Percentiles rank a stretch among this genome's conserved stretches.
Evolutionary conservation across 1,140 invertebrate species (phyloP).

Genomic region (Micrasema longulum): DNA sequence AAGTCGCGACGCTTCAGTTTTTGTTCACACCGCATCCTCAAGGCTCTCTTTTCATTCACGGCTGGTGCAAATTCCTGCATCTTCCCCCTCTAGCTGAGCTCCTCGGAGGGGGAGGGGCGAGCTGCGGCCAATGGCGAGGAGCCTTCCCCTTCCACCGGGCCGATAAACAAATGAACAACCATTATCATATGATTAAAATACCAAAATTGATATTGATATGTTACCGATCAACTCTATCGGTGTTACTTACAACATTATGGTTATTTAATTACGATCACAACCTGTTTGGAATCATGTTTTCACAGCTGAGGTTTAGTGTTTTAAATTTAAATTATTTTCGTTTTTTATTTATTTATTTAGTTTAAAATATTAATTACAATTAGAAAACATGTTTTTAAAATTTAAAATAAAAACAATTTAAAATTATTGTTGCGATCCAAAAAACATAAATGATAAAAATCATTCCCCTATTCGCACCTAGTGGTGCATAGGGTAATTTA

Average conservation of each 20-base stretch:
- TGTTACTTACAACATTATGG: slow-evolving; percentile 22
- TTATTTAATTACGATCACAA: slow-evolving; percentile 21
- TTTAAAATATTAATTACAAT: too few relatives aligned
- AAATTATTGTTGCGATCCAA: too few relatives aligned
- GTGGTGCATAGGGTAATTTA: too few relatives aligned
- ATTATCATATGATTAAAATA: slow-evolving; percentile 43
- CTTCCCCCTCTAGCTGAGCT: neutral
- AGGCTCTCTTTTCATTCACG: slow-evolving; percentile 5
- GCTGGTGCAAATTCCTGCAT: slow-evolving; percentile 20
- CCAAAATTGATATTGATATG: slow-evolving; percentile 19
- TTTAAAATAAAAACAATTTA: too few relatives aligned
- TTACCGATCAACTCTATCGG: slow-evolving; percentile 14
- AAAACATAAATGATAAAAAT: too few relatives aligned
- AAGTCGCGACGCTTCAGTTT: too few relatives aligned
- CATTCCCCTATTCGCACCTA: too few relatives aligned
- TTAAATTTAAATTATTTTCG: neutral
- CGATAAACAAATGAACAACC: slow-evolving; percentile 33
- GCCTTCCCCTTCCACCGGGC: slow-evolving; percentile 4
- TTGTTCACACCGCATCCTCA: neutral
- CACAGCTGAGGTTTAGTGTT: neutral
- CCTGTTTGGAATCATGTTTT: neutral
- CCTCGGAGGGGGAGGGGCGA: slow-evolving; percentile 30
- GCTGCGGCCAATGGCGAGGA: slow-evolving; percentile 3
- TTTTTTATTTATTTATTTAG: too few relatives aligned
- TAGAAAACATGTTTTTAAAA: too few relatives aligned